phyloP scores from a whole-genome alignment of 2,113 vertebrate genomes.

The Microtus pennsylvanicus region DNA sequence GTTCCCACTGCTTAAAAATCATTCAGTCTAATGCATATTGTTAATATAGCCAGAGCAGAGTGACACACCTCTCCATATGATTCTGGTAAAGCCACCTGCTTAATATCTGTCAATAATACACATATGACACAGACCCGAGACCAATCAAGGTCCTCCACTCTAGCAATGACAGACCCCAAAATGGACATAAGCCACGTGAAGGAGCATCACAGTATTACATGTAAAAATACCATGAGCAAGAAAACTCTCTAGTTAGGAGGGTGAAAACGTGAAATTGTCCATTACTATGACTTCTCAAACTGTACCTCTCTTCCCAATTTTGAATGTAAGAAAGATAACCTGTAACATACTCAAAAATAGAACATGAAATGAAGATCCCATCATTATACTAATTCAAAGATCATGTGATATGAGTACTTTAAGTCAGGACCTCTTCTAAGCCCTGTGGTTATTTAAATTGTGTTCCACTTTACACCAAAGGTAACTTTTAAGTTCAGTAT shows the following conservation, averaged over 20 bases:
- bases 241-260: conserved; percentile 14
- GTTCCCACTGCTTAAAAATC: neutral
- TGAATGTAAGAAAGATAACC: conserved; percentile 22
- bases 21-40: neutral
- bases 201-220: neutral
- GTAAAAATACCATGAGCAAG: neutral
- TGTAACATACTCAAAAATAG: conserved; percentile 43
- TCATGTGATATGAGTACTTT: neutral
- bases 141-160: neutral
- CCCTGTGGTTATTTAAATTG: neutral
- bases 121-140: neutral
- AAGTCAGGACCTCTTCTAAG: conserved; percentile 8
- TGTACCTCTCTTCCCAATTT: neutral
- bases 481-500: conserved; percentile 37
- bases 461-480: conserved; percentile 5
- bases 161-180: conserved; percentile 7
- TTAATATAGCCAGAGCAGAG: neutral
- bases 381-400: conserved; percentile 9
- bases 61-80: neutral
- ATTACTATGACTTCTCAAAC: conserved; percentile 46
- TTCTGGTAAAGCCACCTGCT: neutral
- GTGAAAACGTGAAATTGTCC: neutral
- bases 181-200: neutral
- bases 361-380: conserved; percentile 21
- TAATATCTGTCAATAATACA: neutral